A percentile compares a stretch with the other conserved stretches of the same genome.
phyloP scores from a whole-genome alignment of 2,113 vertebrate genomes.

The Mastomys natalensis region DNA sequence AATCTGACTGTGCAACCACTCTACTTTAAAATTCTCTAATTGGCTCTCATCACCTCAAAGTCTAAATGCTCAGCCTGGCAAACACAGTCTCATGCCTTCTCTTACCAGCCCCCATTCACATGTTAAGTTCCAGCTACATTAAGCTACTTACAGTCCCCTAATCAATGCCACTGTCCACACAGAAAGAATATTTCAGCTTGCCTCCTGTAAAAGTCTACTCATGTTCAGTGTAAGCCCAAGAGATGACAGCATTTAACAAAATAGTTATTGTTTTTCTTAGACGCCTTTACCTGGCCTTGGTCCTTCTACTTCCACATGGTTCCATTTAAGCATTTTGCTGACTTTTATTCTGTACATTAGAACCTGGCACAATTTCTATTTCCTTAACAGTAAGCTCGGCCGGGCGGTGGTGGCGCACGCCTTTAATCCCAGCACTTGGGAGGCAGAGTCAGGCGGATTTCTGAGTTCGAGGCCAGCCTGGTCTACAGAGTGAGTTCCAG shows the following conservation, averaged over 20 bases:
- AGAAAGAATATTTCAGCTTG: constrained; percentile 23
- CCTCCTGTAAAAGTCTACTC: constrained; percentile 40
- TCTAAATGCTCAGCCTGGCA: background rate
- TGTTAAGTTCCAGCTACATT: background rate
- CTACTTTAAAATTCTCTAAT: constrained; percentile 46
- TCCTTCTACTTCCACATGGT: constrained; percentile 24
- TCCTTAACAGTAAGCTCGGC: constrained; percentile 34
- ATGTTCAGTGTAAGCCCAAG: constrained; percentile 31
- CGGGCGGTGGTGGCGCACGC: too few species aligned
- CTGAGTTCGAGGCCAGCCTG: too few species aligned
- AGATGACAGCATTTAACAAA: background rate
- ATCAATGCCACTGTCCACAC: constrained; percentile 10
- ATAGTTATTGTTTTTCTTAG: background rate
- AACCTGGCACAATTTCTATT: constrained; percentile 15
- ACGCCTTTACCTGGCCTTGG: background rate
- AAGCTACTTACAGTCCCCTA: constrained; percentile 41
- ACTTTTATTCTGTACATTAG: background rate
- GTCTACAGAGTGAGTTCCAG: too few species aligned
- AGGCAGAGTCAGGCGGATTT: too few species aligned
- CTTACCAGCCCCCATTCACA: background rate
- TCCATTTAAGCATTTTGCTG: background rate
- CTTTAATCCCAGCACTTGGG: too few species aligned
- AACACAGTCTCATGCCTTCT: constrained; percentile 60
- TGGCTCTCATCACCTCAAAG: constrained; percentile 30
- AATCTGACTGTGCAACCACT: constrained; percentile 9